phyloP scores from a whole-genome alignment of 2,113 vertebrate genomes.

The Thunnus maccoyii region DNA sequence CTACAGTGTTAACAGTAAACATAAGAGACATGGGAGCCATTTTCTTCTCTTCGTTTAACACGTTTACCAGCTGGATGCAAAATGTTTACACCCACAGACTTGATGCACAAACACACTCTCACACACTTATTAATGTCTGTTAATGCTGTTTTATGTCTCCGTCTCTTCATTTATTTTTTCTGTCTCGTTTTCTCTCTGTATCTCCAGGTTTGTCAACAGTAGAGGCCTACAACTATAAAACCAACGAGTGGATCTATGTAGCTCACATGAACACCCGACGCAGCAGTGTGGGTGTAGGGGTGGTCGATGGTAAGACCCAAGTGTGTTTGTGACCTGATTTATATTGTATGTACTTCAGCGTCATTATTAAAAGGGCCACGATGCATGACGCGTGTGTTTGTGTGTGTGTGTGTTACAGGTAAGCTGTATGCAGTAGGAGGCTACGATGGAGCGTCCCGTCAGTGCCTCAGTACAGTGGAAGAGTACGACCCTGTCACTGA shows the following conservation, averaged over 20 bases:
- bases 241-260: conserved; percentile 94
- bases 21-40: neutral
- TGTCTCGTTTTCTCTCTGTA: neutral
- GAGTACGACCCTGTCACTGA: conserved; percentile 93
- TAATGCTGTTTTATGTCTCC: neutral
- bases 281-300: conserved; percentile 97
- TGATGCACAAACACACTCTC: neutral
- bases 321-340: neutral
- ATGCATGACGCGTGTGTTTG: neutral
- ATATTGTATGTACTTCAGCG: neutral
- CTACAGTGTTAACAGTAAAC: neutral
- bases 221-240: conserved; percentile 93
- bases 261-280: conserved; percentile 96
- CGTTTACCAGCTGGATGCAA: neutral
- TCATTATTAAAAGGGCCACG: neutral
- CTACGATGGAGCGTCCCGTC: conserved; percentile 95
- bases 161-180: neutral
- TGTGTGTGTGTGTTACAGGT: conserved; percentile 79
- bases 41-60: neutral
- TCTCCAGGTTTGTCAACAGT: conserved; percentile 92
- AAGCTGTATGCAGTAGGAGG: conserved; percentile 96
- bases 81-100: neutral
- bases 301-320: conserved; percentile 90
- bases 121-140: neutral
- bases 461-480: conserved; percentile 97